Percentiles rank a stretch among this genome's conserved stretches.
Conservation (phyloP, 2,113 vertebrate species). For the Podocnemis expansa region DNA sequence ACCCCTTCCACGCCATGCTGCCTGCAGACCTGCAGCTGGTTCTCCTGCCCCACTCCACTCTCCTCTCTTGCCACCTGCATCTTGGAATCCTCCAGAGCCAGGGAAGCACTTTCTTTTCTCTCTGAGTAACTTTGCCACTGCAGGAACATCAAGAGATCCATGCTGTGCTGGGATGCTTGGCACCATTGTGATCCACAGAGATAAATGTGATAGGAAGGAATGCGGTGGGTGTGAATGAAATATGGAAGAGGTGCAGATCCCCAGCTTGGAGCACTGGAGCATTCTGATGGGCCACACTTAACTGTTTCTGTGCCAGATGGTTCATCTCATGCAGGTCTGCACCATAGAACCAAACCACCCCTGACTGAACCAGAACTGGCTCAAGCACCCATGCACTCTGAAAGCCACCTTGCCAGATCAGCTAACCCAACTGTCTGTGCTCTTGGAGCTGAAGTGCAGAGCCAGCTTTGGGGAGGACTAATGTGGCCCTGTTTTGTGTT, state of each 20-base stretch:
- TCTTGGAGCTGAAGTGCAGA: not conserved
- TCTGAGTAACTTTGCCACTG: not conserved
- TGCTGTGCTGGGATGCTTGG: not conserved
- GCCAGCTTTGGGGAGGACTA: not conserved
- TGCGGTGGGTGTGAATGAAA: not conserved
- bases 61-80: not conserved
- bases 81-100: not conserved
- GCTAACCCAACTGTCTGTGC: too few species aligned
- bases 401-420: too few species aligned
- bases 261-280: not conserved
- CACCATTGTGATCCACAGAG: not conserved
- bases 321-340: not conserved
- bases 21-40: not conserved
- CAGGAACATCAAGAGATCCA: not conserved
- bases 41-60: not conserved
- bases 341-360: not conserved
- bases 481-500: not conserved
- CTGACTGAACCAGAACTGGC: too few species aligned
- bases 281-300: not conserved
- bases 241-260: not conserved
- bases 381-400: too few species aligned
- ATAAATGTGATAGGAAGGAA: not conserved
- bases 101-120: not conserved
- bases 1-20: slow-evolving; percentile 54
- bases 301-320: not conserved